Percentiles rank a stretch among this genome's conserved stretches.
phyloP scores from a whole-genome alignment of 2,888 invertebrate genomes.

The Caenorhabditis sp. region DNA sequence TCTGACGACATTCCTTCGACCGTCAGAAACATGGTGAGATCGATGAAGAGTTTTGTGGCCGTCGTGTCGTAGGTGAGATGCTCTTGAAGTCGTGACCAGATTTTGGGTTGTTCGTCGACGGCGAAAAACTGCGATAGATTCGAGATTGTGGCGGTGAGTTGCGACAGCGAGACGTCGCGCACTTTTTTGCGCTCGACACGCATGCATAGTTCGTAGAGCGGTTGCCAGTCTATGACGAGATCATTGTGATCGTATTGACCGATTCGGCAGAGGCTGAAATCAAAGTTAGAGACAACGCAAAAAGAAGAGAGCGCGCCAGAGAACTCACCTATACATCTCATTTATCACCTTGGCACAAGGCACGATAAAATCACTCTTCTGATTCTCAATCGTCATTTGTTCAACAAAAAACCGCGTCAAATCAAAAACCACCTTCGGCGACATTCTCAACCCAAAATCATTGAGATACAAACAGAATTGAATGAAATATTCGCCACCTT shows the following conservation, averaged over 20 bases:
- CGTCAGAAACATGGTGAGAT: conserved; percentile 11
- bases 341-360: not conserved
- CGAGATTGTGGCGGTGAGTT: not conserved
- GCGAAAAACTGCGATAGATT: conserved; percentile 14
- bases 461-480: conserved; percentile 28
- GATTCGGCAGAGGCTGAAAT: conserved; percentile 10
- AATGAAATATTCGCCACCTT: not conserved
- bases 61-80: not conserved
- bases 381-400: conserved; percentile 15
- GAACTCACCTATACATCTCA: conserved; percentile 1
- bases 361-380: not conserved
- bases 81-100: conserved; percentile 19
- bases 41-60: conserved; percentile 9
- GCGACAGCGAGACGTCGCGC: not conserved
- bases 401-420: conserved; percentile 27
- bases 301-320: not conserved
- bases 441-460: conserved; percentile 40
- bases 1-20: conserved; percentile 11
- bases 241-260: conserved; percentile 17
- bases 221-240: conserved; percentile 44
- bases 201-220: conserved; percentile 29
- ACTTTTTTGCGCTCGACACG: conserved; percentile 4
- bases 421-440: conserved; percentile 15
- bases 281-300: not conserved
- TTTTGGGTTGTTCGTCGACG: conserved; percentile 15